Conservation (phyloP, 2,888 invertebrate genomes). For the Phoenoteleia sp. region DNA sequence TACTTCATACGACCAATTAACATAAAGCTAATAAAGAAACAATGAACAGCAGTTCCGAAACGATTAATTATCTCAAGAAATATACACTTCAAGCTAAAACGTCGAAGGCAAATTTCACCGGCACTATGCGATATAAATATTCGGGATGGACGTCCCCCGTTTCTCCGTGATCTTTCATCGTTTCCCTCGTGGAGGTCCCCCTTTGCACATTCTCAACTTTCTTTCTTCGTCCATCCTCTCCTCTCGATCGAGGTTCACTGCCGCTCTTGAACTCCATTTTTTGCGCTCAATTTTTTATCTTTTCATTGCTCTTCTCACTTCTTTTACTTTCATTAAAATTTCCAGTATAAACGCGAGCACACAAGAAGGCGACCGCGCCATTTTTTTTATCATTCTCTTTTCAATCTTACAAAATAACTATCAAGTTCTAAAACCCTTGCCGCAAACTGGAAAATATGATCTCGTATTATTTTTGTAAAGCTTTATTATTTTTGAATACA, state of each 20-base stretch:
- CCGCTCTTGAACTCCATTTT: slow-evolving; percentile 67
- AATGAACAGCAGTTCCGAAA: too few relatives aligned
- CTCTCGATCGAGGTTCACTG: slow-evolving; percentile 60
- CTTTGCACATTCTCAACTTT: slow-evolving; percentile 51
- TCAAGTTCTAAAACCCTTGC: slow-evolving; percentile 5
- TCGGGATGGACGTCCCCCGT: slow-evolving; percentile 78
- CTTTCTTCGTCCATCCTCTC: slow-evolving; percentile 59
- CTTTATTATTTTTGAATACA: slow-evolving; percentile 26
- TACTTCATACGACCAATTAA: too few relatives aligned
- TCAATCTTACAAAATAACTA: slow-evolving; percentile 25
- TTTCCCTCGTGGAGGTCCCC: slow-evolving; percentile 59
- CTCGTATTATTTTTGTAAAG: slow-evolving; percentile 29
- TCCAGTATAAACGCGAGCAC: slow-evolving; percentile 27
- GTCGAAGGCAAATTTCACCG: slow-evolving; percentile 70
- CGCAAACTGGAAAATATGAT: slow-evolving; percentile 21
- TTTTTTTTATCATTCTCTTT: slow-evolving; percentile 17
- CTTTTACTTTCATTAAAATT: slow-evolving; percentile 59
- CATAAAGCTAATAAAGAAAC: too few relatives aligned
- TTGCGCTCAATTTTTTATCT: slow-evolving; percentile 61
- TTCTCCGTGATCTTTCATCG: slow-evolving; percentile 65
- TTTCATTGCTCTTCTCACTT: slow-evolving; percentile 38
- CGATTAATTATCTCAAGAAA: slow-evolving; percentile 27
- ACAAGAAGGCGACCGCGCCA: not conserved
- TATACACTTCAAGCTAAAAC: slow-evolving; percentile 32
- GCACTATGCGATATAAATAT: slow-evolving; percentile 81